These are phyloP conservation scores for Sceloporus tristichus DNA, from an alignment of 2,113 vertebrate genomes.

Conservation along the genomic window DNA sequence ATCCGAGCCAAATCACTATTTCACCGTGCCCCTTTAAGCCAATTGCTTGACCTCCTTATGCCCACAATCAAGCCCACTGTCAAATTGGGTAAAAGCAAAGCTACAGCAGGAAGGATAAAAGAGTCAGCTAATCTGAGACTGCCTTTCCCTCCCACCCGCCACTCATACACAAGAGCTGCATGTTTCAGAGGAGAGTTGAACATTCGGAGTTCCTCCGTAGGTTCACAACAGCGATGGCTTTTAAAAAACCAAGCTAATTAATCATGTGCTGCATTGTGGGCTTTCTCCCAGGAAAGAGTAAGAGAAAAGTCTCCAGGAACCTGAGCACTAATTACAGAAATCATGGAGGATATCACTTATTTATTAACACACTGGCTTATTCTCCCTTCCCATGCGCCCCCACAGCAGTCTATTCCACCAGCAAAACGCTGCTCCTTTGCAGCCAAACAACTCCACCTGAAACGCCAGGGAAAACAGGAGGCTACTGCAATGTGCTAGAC, in stretches of 20 bases:
- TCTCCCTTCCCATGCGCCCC: slow-evolving; percentile 37
- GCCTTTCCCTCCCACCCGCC: not conserved
- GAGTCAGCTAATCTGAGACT: slow-evolving; percentile 19
- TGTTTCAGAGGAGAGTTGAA: slow-evolving; percentile 7
- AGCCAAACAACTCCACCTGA: slow-evolving; percentile 47
- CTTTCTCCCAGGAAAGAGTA: slow-evolving; percentile 20
- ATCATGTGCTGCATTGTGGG: slow-evolving; percentile 2
- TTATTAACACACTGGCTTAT: slow-evolving; percentile 3
- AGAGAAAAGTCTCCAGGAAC: slow-evolving; percentile 12
- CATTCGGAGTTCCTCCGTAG: slow-evolving; percentile 38
- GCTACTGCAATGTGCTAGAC: slow-evolving; percentile 32
- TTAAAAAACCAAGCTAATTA: slow-evolving; percentile 37
- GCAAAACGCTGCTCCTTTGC: slow-evolving; percentile 49
- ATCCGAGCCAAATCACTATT: slow-evolving; percentile 25
- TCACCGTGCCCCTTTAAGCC: slow-evolving; percentile 50
- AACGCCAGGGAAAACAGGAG: slow-evolving; percentile 38
- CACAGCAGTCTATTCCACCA: slow-evolving; percentile 9
- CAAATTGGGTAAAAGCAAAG: slow-evolving; percentile 44
- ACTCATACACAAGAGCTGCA: slow-evolving; percentile 21
- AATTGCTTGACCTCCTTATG: slow-evolving; percentile 39
- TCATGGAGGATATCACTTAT: not conserved
- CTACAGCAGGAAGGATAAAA: slow-evolving; percentile 10
- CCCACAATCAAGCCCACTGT: slow-evolving; percentile 26
- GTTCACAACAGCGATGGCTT: not conserved
- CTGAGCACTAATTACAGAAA: not conserved